Conservation (phyloP, 2,888 invertebrate genomes). For the Unio pictorum region DNA sequence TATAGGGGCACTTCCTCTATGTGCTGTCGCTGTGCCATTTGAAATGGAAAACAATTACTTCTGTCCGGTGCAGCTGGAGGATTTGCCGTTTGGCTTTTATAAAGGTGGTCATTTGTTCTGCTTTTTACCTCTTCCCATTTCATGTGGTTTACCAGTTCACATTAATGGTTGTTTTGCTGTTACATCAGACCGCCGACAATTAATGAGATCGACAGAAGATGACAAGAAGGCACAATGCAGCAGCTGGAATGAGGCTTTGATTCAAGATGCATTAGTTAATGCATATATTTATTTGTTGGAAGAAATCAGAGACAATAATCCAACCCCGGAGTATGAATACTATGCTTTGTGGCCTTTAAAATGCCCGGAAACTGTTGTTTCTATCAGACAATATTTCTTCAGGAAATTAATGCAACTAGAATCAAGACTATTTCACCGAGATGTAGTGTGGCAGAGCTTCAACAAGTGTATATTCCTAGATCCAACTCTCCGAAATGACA, state of each 20-base stretch:
- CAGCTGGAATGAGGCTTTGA: conserved; percentile 32
- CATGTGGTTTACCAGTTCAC: conserved; percentile 58
- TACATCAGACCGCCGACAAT: conserved; percentile 54
- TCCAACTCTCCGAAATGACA: conserved; percentile 4
- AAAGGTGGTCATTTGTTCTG: conserved; percentile 40
- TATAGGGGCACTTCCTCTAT: conserved; percentile 28
- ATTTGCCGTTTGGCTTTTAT: conserved; percentile 31
- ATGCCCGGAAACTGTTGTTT: neutral
- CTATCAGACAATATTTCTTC: neutral
- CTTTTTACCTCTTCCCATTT: conserved; percentile 60
- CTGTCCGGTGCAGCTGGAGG: neutral
- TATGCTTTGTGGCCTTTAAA: conserved; percentile 9
- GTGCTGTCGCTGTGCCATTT: conserved; percentile 18
- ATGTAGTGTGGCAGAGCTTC: conserved; percentile 1
- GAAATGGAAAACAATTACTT: neutral
- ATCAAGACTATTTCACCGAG: conserved; percentile 4
- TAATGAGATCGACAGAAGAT: conserved; percentile 53
- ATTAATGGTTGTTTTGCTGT: conserved; percentile 61
- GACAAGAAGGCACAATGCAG: conserved; percentile 39
- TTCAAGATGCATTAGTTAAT: conserved; percentile 27
- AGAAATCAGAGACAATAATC: neutral
- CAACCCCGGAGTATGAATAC: conserved; percentile 5
- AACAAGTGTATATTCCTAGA: conserved; percentile 10
- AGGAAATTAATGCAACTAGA: neutral
- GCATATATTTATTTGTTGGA: conserved; percentile 26